Percentiles rank a stretch among this genome's conserved stretches.
phyloP scores from a whole-genome alignment of 2,113 vertebrate species.

The Oplegnathus fasciatus region DNA sequence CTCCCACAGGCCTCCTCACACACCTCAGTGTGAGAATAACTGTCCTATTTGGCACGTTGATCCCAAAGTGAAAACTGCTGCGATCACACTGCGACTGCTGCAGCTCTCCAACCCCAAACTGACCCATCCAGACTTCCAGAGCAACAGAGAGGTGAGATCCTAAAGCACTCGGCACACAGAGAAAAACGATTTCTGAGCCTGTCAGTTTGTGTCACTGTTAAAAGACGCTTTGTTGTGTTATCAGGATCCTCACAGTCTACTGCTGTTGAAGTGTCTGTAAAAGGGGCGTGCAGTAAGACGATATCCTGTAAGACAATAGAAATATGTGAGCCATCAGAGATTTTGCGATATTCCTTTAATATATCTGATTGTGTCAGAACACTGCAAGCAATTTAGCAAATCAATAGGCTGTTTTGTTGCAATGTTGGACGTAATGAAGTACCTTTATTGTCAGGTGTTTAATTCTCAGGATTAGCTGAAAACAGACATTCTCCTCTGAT shows the following conservation, averaged over 20 bases:
- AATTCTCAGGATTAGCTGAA: neutral
- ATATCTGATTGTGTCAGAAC: neutral
- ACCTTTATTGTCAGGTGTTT: neutral
- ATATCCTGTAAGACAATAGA: neutral
- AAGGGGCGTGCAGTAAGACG: too few species aligned
- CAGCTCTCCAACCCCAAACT: conserved; percentile 77
- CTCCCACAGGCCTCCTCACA: conserved; percentile 68
- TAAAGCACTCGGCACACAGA: too few species aligned
- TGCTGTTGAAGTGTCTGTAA: too few species aligned
- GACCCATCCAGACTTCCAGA: conserved; percentile 66
- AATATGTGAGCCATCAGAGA: neutral
- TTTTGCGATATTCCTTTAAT: neutral
- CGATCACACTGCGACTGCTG: conserved; percentile 69
- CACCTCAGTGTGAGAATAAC: conserved; percentile 54
- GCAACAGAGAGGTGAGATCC: conserved; percentile 67
- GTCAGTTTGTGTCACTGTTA: neutral
- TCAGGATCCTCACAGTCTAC: neutral
- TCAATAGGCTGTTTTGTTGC: neutral
- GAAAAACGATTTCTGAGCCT: too few species aligned
- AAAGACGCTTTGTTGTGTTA: neutral
- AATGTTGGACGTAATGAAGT: neutral
- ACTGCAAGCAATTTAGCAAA: neutral
- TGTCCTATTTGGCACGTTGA: conserved; percentile 74
- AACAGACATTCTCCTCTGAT: neutral
- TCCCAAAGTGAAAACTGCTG: conserved; percentile 11